Base-by-base conservation (phyloP, 2,113 vertebrate species). In the Heterotis niloticus region DNA sequence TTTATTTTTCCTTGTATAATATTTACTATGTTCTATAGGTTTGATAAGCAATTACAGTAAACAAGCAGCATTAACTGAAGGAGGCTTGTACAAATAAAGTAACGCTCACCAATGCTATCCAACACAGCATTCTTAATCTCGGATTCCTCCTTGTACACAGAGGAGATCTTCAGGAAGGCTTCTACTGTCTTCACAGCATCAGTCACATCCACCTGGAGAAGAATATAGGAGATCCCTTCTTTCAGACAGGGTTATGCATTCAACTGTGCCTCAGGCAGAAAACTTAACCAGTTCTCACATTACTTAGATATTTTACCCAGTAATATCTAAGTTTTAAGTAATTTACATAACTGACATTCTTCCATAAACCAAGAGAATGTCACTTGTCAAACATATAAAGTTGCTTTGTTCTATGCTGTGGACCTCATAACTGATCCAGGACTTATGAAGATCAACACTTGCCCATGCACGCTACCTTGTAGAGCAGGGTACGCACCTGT, bases 161-260 rank as follows among this genome's bases (percentile, higher is more conserved):
- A 98, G 0, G 97, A 93, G 84, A 99, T 94, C 87, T 96, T 97
- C 78, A 99, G 88, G 75, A 99, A 96, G 59, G 94, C 90, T 23
- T 92, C 92, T 1, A 95, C 96, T 57, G 95, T 95, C 85, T 95
- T 96, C 54, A 92, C 85, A 0, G 92, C 89, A 44, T 98, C 95
- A 0, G 92, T 84, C 28, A 94, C 92, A 64, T 99, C 96, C 79
- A 95, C 94, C 97, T 99, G 78, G 13, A 83, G 2, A 74, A 10
- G 78, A 74, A 62, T 62, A 3, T 62, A 14, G 14, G 11, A 17
- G 13, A 20, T 17, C 24, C 54, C 16, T 9, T 23, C 23, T 51
- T 13, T 72, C 20, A 72, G 44, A 34, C 26, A 1, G 78, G 34
- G 34, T 44, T 44, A 44, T 44, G 34, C 34, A 44, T 5, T 5